Evolutionary conservation across 37 sponge, comb jelly and placozoan genomes (phyloP), one percentile per base, ranked within the genome.

Genomic region (Trichoplax adhaerens): DNA sequence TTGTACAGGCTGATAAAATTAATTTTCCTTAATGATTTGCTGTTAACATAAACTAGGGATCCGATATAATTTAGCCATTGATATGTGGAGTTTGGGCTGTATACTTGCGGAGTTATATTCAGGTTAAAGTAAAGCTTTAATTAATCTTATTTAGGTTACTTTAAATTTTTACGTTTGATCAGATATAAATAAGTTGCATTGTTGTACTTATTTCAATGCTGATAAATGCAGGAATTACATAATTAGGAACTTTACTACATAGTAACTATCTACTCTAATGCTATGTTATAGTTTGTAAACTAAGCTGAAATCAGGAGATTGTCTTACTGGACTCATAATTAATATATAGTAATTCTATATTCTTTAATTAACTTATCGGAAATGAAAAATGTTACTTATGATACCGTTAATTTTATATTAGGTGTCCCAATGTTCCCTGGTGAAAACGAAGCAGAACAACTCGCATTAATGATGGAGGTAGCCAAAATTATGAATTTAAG

Each of bases 81-180:
- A 71, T 63, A 71, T 71, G 72, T 71, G 72, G 72, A 51, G 61
- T 5, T 48, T 71, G 7, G 72, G 72, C 72, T 71, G 72, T n/a
- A 71, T 71, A 47, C 61, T 71, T 5, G 5, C 64, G 5, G 72
- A 71, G 29, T 63, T 71, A 46, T 71, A 71, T 63, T 65, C 72
- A 5, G 72, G 29, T 29, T 29, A 59, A 55, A 53, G 48, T 29
- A 74, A 3, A 5, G 54, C 56, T 8, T 10, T 4, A 70, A 61
- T 48, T 69, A n/a, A n/a, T 60, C 10, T 60, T 12, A 10, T 60
- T 60, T n/a, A 60, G 62, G 12, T 60, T 60, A 60, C 12, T 0
- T 60, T 60, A 60, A 60, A 60, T n/a, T 60, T 12, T 60, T 29
- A 29, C 29, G 29, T 29, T 29, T 29, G 29, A 29, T 29, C 29